Conservation (phyloP, 2,113 vertebrate species). For the Peromyscus leucopus region DNA sequence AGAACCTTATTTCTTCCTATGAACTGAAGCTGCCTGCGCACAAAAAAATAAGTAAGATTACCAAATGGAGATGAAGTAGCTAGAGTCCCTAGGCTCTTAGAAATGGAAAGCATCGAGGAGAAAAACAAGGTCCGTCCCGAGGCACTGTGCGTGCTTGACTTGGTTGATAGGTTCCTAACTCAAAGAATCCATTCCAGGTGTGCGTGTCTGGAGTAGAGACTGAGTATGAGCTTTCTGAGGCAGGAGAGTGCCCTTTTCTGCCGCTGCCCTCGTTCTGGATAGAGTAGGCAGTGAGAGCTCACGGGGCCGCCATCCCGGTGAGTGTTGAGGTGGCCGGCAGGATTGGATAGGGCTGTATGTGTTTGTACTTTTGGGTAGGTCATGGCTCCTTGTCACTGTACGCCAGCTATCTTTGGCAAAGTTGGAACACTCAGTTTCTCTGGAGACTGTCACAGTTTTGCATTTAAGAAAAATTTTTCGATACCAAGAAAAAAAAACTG, state of each 20-base stretch:
- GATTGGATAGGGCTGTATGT: constrained; percentile 58
- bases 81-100: constrained; percentile 77
- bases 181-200: constrained; percentile 79
- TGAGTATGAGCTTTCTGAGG: constrained; percentile 38
- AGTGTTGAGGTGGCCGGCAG: background rate
- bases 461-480: constrained; percentile 32
- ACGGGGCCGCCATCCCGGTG: background rate
- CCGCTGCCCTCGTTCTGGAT: background rate
- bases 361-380: constrained; percentile 57
- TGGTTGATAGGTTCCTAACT: constrained; percentile 54
- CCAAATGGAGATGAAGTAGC: constrained; percentile 76
- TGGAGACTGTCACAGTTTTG: constrained; percentile 52
- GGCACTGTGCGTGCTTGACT: constrained; percentile 41
- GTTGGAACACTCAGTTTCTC: constrained; percentile 69
- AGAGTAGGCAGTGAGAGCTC: constrained; percentile 49
- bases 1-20: constrained; percentile 88
- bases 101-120: constrained; percentile 65
- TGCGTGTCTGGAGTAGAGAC: constrained; percentile 69
- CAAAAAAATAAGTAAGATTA: constrained; percentile 79
- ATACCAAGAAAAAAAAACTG: constrained; percentile 59
- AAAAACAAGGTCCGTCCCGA: constrained; percentile 73
- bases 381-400: constrained; percentile 76
- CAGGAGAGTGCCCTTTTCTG: background rate
- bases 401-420: constrained; percentile 80
- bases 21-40: constrained; percentile 92